Conservation (phyloP, 2,888 invertebrate species). For the Pandemis cinnamomeana region DNA sequence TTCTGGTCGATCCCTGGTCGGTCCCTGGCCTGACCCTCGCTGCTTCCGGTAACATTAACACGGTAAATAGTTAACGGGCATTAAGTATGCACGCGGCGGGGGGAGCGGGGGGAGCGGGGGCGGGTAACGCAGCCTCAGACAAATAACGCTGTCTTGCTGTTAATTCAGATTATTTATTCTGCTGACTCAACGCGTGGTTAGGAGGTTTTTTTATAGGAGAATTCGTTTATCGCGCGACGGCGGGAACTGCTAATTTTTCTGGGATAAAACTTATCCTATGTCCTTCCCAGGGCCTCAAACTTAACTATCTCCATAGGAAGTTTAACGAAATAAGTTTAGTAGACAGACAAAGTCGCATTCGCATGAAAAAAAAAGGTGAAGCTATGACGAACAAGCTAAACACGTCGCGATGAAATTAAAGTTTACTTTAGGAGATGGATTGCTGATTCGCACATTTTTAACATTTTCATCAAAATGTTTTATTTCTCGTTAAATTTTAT, state of each 20-base stretch:
- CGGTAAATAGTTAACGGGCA: background rate
- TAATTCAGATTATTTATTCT: background rate
- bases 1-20: background rate
- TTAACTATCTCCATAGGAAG: no score
- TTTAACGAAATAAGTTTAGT: no score
- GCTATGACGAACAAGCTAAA: background rate
- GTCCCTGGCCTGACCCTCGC: background rate
- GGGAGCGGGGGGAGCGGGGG: background rate
- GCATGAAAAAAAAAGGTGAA: background rate
- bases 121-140: background rate
- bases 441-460: background rate
- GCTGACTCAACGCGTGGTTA: background rate
- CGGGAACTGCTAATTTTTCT: no score
- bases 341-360: no score
- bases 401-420: background rate
- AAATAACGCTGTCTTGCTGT: background rate
- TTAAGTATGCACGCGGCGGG: background rate
- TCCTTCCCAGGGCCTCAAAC: no score
- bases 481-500: no score
- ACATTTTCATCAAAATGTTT: background rate
- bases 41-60: slow-evolving; percentile 2
- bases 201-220: background rate
- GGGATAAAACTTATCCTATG: no score
- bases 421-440: background rate
- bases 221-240: no score